Conservation (phyloP, 2,888 invertebrate species). For the Brachylomia viminalis region DNA sequence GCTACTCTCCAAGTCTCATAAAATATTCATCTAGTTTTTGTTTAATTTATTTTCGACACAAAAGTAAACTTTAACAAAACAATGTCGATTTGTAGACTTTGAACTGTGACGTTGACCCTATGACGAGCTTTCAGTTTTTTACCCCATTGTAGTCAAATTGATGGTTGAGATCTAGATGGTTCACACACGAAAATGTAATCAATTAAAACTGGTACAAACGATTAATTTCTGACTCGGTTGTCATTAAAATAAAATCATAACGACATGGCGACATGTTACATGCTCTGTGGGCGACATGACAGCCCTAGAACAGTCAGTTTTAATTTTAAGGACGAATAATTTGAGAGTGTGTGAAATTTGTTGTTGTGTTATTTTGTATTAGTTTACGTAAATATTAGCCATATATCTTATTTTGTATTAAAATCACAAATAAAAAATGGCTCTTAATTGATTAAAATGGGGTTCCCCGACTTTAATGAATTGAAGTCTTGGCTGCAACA, state of each 20-base stretch:
- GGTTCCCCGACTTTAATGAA: slow-evolving; percentile 74
- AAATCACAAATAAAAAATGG: slow-evolving; percentile 57
- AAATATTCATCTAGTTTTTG: neutral
- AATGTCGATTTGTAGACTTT: too few relatives aligned
- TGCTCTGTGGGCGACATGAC: slow-evolving; percentile 3
- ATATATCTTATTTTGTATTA: slow-evolving; percentile 17
- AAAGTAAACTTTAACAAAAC: too few relatives aligned
- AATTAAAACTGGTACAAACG: neutral
- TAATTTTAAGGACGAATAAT: slow-evolving; percentile 11
- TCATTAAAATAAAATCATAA: neutral
- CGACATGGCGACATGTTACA: too few relatives aligned
- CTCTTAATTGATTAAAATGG: slow-evolving; percentile 73
- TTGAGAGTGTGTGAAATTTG: slow-evolving; percentile 39
- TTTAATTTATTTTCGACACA: neutral
- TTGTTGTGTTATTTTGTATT: slow-evolving; percentile 38
- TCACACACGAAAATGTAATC: too few relatives aligned
- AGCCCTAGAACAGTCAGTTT: slow-evolving; percentile 31
- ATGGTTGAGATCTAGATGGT: too few relatives aligned
- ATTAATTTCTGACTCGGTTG: neutral
- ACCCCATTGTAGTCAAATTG: too few relatives aligned
- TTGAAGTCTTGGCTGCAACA: slow-evolving; percentile 79
- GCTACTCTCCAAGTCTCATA: neutral
- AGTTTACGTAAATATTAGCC: slow-evolving; percentile 27
- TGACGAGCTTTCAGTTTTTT: too few relatives aligned
- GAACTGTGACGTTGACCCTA: too few relatives aligned